A percentile compares a stretch with the other conserved stretches of the same genome.
phyloP scores from a whole-genome alignment of 2,113 vertebrate species.

The Oryzias curvinotus region DNA sequence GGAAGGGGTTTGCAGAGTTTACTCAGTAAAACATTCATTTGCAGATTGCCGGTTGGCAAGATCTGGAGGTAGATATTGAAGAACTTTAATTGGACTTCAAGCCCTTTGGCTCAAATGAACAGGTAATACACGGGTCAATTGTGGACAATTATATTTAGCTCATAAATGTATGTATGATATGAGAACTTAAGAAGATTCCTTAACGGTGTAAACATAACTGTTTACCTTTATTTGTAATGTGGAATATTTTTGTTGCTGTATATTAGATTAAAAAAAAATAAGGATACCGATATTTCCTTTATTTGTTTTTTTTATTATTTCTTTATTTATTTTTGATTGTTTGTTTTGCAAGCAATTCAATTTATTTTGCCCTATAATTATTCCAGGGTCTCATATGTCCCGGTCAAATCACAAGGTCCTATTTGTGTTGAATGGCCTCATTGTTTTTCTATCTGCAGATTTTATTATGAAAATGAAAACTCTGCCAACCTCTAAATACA shows the following conservation, averaged over 20 bases:
- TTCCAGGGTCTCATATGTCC: conserved; percentile 57
- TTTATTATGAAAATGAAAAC: conserved; percentile 38
- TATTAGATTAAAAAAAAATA: no score
- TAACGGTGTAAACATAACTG: no score
- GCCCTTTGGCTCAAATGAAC: conserved; percentile 62
- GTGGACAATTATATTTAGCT: conserved; percentile 52
- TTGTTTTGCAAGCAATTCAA: conserved; percentile 60
- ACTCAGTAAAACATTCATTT: conserved; percentile 71
- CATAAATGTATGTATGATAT: conserved; percentile 31
- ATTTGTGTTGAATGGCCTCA: conserved; percentile 25
- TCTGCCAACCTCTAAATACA: conserved; percentile 32
- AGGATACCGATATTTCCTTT: no score
- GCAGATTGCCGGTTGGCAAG: conserved; percentile 72
- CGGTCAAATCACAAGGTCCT: conserved; percentile 65
- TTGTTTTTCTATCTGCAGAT: conserved; percentile 23
- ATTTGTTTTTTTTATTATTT: not conserved
- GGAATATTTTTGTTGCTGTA: no score
- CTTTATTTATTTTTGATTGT: no score
- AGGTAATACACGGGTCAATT: conserved; percentile 60
- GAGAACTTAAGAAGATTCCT: conserved; percentile 18
- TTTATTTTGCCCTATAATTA: conserved; percentile 68
- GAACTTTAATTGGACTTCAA: conserved; percentile 69
- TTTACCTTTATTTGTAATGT: no score
- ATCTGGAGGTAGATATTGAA: conserved; percentile 67
- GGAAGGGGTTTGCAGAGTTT: conserved; percentile 67